Conservation (phyloP, 2,888 invertebrate species). For the Xestia xanthographa region DNA sequence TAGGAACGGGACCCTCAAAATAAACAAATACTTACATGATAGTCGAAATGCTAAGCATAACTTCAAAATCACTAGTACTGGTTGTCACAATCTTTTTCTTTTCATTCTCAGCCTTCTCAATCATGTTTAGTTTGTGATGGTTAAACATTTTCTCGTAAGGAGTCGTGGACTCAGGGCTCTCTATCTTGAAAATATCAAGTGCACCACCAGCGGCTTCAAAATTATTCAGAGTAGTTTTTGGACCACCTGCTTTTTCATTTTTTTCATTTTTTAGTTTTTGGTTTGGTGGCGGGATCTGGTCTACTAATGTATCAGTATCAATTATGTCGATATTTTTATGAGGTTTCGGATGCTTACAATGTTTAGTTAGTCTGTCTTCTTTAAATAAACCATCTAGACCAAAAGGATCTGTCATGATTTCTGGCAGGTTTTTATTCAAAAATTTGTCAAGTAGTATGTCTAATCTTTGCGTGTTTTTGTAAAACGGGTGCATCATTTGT, state of each 20-base stretch:
- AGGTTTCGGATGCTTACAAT: slow-evolving; percentile 61
- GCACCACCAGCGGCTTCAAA: background rate
- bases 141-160: background rate
- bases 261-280: background rate
- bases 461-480: slow-evolving; percentile 78
- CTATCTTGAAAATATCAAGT: background rate
- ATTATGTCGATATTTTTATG: slow-evolving; percentile 36
- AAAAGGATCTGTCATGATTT: slow-evolving; percentile 67
- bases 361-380: slow-evolving; percentile 51
- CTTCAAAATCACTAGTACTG: slow-evolving; percentile 61
- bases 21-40: slow-evolving; percentile 72
- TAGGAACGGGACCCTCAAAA: background rate
- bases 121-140: slow-evolving; percentile 17
- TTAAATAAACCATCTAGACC: slow-evolving; percentile 65
- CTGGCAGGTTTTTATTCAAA: slow-evolving; percentile 73
- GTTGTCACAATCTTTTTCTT: slow-evolving; percentile 49
- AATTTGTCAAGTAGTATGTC: slow-evolving; percentile 78
- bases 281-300: slow-evolving; percentile 49
- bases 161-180: background rate
- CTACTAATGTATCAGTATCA: background rate
- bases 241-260: background rate
- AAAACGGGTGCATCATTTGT: slow-evolving; percentile 80
- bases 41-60: slow-evolving; percentile 73
- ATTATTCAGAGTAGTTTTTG: background rate
- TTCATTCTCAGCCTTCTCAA: slow-evolving; percentile 36